Evolutionary conservation across 2,888 invertebrate genomes (phyloP), one percentile per base, ranked within the genome.

Genomic region (Epinotia nisella): DNA sequence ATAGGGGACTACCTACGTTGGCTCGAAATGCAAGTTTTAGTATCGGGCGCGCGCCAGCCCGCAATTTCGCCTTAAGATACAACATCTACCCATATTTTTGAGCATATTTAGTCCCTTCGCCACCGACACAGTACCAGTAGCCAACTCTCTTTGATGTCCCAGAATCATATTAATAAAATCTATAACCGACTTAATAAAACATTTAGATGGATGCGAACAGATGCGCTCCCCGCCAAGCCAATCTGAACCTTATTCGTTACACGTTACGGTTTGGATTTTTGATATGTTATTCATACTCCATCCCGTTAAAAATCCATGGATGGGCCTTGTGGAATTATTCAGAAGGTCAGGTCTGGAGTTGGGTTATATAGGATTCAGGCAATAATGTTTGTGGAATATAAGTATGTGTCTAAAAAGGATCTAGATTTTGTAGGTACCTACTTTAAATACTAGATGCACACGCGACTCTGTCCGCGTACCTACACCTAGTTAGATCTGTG

Each of bases 111-210:
- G 58, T 55, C 10, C 29, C 29, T 29, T 24, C 7, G 7, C 58
- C n/a, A 58, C 4, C 2, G n/a, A 49, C n/a, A 49, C 49, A 49
- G n/a, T n/a, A n/a, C n/a, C 49, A 49, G n/a, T 1, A 3, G 11
- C 17, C 19, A 35, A 21, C 15, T 45, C 45, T 55, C 55, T 66
- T 66, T 66, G 56, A 66, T 66, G 66, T 56, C 55, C 2, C 61
- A 11, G 11, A n/a, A 7, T 49, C 55, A 24, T 56, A 56, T 66
- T 66, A 66, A 66, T 66, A 66, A 66, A 66, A 55, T 66, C 66
- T 66, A 66, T 66, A 56, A 56, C 55, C 2, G 66, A 66, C 24
- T 66, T 66, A 66, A 66, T 66, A 66, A 66, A 66, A 66, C 56
- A 66, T 66, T 66, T 56, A 56, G 66, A 66, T 11, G 1, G 56